These are phyloP conservation scores for Agonopterix alstromeriana DNA, from an alignment of 2,888 invertebrate genomes.

Conservation along the genomic window DNA sequence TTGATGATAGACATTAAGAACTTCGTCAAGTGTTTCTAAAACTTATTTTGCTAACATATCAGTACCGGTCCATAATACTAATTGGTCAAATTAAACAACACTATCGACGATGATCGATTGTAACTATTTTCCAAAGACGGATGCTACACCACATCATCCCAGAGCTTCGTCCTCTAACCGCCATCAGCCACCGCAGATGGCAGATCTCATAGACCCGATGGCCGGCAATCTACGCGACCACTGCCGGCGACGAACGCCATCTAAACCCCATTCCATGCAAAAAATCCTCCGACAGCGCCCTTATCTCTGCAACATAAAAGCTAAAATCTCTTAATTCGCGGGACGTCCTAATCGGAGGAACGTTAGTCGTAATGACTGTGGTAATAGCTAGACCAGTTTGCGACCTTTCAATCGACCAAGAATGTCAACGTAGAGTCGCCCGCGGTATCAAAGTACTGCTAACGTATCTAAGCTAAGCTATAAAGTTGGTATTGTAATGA, in stretches of 20 bases:
- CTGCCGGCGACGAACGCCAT: constrained; percentile 37
- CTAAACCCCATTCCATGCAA: neutral
- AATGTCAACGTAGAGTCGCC: constrained; percentile 26
- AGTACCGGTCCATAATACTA: too few relatives aligned
- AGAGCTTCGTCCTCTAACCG: neutral
- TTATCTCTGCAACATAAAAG: too few relatives aligned
- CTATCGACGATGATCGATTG: too few relatives aligned
- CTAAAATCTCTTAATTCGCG: too few relatives aligned
- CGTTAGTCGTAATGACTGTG: neutral
- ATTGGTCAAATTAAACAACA: too few relatives aligned
- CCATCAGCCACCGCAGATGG: constrained; percentile 22
- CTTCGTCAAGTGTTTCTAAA: too few relatives aligned
- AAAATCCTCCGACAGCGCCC: too few relatives aligned
- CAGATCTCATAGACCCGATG: constrained; percentile 23
- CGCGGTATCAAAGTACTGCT: constrained; percentile 1
- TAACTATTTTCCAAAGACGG: too few relatives aligned
- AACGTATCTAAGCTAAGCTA: neutral
- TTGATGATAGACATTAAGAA: too few relatives aligned
- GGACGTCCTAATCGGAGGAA: too few relatives aligned
- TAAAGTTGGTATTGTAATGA: constrained; percentile 3
- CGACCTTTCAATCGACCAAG: constrained; percentile 40
- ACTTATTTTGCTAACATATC: too few relatives aligned
- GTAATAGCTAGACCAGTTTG: constrained; percentile 28
- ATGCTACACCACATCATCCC: neutral
- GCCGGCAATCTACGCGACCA: constrained; percentile 41